Evolutionary conservation across 1,140 invertebrate genomes (phyloP).

Genomic region (Euschistus heros): DNA sequence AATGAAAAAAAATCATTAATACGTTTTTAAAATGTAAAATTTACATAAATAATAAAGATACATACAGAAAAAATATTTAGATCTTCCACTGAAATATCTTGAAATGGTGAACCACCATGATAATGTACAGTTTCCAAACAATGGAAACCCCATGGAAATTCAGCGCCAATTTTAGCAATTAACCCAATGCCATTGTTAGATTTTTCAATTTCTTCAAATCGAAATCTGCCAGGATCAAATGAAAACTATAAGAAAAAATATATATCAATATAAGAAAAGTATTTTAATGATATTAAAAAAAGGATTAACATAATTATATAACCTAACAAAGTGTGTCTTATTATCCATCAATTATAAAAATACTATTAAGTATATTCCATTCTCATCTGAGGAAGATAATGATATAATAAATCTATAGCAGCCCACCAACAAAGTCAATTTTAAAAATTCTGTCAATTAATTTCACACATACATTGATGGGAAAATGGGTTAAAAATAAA

Average conservation of each 20-base stretch:
- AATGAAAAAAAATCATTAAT: not conserved
- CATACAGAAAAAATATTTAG: constrained; percentile 36
- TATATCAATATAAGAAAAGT: too few relatives aligned
- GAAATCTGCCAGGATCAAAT: constrained; percentile 50
- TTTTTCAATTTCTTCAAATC: constrained; percentile 42
- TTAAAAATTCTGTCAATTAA: too few relatives aligned
- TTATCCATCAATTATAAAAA: too few relatives aligned
- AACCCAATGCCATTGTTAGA: constrained; percentile 31
- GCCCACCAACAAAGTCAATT: too few relatives aligned
- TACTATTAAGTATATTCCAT: too few relatives aligned
- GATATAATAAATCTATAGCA: too few relatives aligned
- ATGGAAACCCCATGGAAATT: constrained; percentile 38
- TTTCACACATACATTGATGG: too few relatives aligned
- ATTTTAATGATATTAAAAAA: too few relatives aligned
- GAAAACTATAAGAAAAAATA: constrained; percentile 43
- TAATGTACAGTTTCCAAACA: constrained; percentile 34
- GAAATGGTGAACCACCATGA: constrained; percentile 24
- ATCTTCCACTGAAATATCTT: constrained; percentile 25
- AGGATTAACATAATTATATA: too few relatives aligned
- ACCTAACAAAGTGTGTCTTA: too few relatives aligned
- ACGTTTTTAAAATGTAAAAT: not conserved
- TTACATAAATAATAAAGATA: not conserved
- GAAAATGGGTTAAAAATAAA: too few relatives aligned
- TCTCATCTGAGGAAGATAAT: too few relatives aligned
- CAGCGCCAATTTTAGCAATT: constrained; percentile 42